Percentiles rank a stretch among this genome's conserved stretches.
Conservation (phyloP, 2,113 vertebrate genomes). For the Patagioenas fasciata region DNA sequence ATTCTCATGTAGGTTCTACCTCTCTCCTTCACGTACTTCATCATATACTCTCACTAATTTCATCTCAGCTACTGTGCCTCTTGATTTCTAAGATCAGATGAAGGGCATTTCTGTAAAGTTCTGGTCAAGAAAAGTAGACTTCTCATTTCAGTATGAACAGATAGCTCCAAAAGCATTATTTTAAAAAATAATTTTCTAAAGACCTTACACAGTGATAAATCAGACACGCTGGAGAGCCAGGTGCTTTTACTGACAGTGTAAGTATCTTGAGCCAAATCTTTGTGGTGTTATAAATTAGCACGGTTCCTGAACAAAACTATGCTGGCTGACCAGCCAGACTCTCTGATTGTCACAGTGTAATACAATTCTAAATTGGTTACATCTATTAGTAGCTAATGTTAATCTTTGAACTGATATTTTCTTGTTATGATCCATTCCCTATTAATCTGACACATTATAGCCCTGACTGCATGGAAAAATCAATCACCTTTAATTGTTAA, state of each 20-base stretch:
- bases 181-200: background rate
- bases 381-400: background rate
- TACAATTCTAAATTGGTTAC: background rate
- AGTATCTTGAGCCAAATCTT: background rate
- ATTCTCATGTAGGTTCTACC: background rate
- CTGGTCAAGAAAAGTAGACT: background rate
- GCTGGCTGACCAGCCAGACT: background rate
- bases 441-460: background rate
- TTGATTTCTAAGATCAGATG: background rate
- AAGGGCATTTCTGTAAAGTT: background rate
- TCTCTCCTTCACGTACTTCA: background rate
- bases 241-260: background rate
- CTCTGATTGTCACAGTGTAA: background rate
- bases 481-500: background rate
- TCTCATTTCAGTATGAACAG: background rate
- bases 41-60: background rate
- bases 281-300: background rate
- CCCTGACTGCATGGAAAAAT: background rate
- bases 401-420: background rate
- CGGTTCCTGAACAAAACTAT: background rate
- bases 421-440: background rate
- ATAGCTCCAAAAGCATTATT: background rate
- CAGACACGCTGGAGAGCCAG: background rate
- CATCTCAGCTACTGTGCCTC: background rate
- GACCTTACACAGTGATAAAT: background rate